Base-by-base conservation (phyloP, 2,113 vertebrate genomes). In the Calidris pugnax region DNA sequence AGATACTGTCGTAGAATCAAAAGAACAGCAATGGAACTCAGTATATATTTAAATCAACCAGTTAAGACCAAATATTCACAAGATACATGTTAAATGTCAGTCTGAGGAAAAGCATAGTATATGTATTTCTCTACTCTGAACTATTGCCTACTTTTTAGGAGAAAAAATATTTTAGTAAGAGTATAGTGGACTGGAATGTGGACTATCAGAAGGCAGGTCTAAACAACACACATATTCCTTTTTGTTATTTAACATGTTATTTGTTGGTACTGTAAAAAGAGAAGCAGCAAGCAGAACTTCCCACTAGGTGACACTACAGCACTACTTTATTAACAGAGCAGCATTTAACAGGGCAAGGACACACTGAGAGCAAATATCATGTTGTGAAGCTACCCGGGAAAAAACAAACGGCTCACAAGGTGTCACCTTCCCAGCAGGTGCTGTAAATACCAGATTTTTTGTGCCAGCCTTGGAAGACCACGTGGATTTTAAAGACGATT, bases 231-330 rank as follows among this genome's bases (percentile, higher is more conserved):
- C 3, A 2, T 64, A 92, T 86, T 78, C 12, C 5, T 35, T 57
- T 79, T 37, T 45, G 41, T 69, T 56, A 7, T 59, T 95, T 43
- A 55, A 27, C 11, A 5, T 3, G 2, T 39, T 48, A 16, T 50
- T 85, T 87, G 33, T 12, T 62, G 37, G 43, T 41, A 8, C 19
- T 26, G 47, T n/a, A 12, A 33, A 27, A 48, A 66, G 39, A 57
- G 24, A 39, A 22, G 62, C 63, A 94, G 35, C 24, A 15, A 60
- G 53, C 27, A 87, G 51, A 56, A 27, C 9, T 85, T 62, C 37
- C 94, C 97, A 33, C 80, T 90, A 97, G 97, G 71, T 94, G 97
- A 12, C 90, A 68, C 79, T 77, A 4, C 39, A 12, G 74, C 73
- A 84, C 72, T 66, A 4, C 69, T 79, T 86, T 37, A 37, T 19